Conservation (phyloP, 2,797 vertebrate genomes). For the Sarcoramphus papa region DNA sequence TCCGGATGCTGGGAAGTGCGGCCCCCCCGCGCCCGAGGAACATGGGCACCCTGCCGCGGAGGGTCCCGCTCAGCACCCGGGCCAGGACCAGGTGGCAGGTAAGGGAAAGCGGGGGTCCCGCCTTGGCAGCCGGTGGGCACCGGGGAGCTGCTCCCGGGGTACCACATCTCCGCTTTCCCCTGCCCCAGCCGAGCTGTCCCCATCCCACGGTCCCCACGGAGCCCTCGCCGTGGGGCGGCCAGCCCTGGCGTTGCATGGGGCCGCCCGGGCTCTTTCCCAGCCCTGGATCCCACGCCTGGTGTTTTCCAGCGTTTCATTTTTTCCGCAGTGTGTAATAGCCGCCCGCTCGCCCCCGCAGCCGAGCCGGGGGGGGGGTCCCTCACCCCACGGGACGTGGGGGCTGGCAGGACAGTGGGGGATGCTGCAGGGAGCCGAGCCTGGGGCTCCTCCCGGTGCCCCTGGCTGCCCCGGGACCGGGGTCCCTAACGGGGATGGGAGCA, state of each 20-base stretch:
- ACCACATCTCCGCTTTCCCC: background rate
- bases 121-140: rapidly evolving
- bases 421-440: rapidly evolving
- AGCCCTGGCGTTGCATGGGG: background rate
- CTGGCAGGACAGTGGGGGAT: rapidly evolving
- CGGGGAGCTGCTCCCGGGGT: background rate
- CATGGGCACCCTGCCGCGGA: background rate
- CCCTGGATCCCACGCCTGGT: background rate
- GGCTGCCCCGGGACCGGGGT: rapidly evolving
- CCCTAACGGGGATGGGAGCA: rapidly evolving
- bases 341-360: background rate
- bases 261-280: background rate
- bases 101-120: background rate
- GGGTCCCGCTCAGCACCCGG: background rate
- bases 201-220: rapidly evolving
- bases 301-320: constrained; percentile 53
- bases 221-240: background rate
- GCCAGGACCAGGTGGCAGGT: background rate
- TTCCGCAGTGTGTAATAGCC: constrained; percentile 44
- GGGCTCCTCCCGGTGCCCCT: background rate
- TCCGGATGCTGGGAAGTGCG: background rate
- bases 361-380: background rate
- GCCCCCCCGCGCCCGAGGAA: background rate
- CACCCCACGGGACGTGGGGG: rapidly evolving
- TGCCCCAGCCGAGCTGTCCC: background rate